phyloP scores from a whole-genome alignment of 2,797 vertebrate genomes.

The Anomalospiza imberbis region DNA sequence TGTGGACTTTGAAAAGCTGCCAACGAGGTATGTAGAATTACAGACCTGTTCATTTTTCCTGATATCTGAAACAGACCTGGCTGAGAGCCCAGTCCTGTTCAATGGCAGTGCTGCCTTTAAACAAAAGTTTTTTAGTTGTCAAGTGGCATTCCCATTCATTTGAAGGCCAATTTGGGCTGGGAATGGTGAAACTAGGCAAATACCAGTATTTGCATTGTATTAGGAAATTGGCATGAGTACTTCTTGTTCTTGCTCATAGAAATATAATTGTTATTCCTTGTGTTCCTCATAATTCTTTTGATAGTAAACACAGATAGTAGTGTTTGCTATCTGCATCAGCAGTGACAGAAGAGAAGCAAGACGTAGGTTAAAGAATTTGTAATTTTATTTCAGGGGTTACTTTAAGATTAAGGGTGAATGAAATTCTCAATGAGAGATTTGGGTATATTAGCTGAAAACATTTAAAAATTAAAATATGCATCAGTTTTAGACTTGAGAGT shows the following conservation, averaged over 20 bases:
- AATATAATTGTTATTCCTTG: not conserved
- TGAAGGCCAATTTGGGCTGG: not conserved
- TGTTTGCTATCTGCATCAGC: not conserved
- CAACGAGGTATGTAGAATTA: slow-evolving; percentile 84
- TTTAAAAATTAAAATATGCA: not conserved
- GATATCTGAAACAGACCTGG: not conserved
- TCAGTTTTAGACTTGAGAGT: not conserved
- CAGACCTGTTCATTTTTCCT: not conserved
- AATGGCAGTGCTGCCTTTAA: not conserved
- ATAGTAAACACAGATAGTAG: not conserved
- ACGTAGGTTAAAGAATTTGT: not conserved
- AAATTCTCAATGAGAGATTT: not conserved
- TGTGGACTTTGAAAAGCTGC: slow-evolving; percentile 94
- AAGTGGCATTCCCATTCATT: not conserved
- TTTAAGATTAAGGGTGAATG: not conserved
- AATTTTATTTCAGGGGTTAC: not conserved
- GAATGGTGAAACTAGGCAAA: not conserved
- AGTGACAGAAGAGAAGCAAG: not conserved
- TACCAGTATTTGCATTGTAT: not conserved
- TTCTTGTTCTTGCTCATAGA: not conserved
- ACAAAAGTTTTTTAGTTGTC: not conserved
- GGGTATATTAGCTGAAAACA: not conserved
- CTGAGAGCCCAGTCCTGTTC: not conserved
- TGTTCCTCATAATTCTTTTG: not conserved
- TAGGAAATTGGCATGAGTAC: not conserved